Conservation (phyloP, 1,140 invertebrate genomes). For the Druon quercuslanigerum region DNA sequence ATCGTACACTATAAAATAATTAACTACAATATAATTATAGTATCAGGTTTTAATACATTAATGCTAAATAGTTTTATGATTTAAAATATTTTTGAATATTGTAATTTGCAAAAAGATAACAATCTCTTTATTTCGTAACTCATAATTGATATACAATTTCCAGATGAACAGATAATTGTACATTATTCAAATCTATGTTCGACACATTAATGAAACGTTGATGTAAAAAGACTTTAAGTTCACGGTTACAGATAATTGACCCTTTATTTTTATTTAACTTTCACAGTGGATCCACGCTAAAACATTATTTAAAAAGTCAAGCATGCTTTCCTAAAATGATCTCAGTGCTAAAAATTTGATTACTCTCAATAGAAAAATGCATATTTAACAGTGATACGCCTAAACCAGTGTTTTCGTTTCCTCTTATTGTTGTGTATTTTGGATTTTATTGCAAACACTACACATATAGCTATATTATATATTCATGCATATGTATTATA, state of each 20-base stretch:
- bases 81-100: too few species aligned
- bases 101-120: too few species aligned
- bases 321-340: not conserved
- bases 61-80: too few species aligned
- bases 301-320: slow-evolving; percentile 6
- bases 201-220: not conserved
- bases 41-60: too few species aligned
- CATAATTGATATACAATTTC: too few species aligned
- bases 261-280: slow-evolving; percentile 11
- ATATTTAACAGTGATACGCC: not conserved
- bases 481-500: slow-evolving; percentile 11
- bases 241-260: slow-evolving; percentile 11
- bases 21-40: too few species aligned
- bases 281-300: slow-evolving; percentile 4
- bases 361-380: not conserved
- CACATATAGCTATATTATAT: not conserved
- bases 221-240: not conserved
- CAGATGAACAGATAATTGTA: too few species aligned
- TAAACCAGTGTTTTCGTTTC: not conserved
- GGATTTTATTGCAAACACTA: not conserved
- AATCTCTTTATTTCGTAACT: too few species aligned
- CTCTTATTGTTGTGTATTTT: not conserved
- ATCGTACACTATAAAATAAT: too few species aligned
- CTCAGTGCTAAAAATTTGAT: not conserved
- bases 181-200: not conserved